Evolutionary conservation across 2,113 vertebrate species (phyloP).

Genomic region (Grammomys dolichurus): DNA sequence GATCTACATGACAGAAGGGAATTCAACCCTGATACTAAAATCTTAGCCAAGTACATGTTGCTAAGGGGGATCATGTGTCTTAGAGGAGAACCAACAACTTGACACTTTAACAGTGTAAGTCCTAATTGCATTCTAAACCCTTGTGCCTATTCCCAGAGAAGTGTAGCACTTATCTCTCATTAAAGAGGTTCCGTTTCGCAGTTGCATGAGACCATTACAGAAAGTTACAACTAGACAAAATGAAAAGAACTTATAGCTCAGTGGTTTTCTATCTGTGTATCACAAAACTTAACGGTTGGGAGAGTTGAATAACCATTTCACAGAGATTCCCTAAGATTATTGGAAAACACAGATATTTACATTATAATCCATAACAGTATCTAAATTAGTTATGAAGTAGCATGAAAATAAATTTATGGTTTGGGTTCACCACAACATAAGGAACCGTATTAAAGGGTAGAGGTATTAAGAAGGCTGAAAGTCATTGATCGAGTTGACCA

Average conservation of each 20-base stretch:
- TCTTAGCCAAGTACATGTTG: neutral
- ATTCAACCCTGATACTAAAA: neutral
- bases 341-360: neutral
- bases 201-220: neutral
- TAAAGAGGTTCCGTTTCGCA: neutral
- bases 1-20: neutral
- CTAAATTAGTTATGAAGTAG: neutral
- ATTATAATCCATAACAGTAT: neutral
- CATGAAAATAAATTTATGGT: too few relatives aligned
- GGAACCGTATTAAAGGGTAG: too few relatives aligned
- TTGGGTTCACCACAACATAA: too few relatives aligned
- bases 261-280: neutral
- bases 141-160: neutral
- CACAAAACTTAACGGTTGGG: neutral
- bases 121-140: neutral
- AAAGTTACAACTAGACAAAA: neutral
- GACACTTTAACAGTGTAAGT: neutral
- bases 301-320: neutral
- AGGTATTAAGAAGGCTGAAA: neutral
- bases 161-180: neutral
- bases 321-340: neutral
- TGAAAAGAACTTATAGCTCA: neutral
- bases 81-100: neutral
- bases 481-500: neutral
- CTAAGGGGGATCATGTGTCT: neutral